Evolutionary conservation across 2,888 invertebrate genomes (phyloP).

Genomic region (Vesta saturnalis): DNA sequence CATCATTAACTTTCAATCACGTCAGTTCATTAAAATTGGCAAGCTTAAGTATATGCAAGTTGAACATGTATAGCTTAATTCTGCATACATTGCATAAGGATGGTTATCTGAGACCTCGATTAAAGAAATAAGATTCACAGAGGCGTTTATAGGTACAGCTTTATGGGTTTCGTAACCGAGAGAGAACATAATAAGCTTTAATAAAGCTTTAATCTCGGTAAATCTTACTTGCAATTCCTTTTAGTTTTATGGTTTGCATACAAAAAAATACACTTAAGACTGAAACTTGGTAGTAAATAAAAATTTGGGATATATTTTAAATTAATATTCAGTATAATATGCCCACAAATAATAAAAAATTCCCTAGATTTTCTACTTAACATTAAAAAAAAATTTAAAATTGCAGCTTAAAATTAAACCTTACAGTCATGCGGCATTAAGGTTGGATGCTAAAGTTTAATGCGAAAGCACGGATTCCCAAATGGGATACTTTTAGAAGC

Average conservation of each 20-base stretch:
- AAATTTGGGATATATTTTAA: background rate
- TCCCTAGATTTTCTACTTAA: background rate
- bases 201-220: background rate
- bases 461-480: slow-evolving; percentile 34
- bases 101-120: too few species aligned
- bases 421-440: slow-evolving; percentile 27
- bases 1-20: too few species aligned
- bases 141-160: too few species aligned
- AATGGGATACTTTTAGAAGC: slow-evolving; percentile 33
- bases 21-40: too few species aligned
- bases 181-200: background rate
- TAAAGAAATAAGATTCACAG: too few species aligned
- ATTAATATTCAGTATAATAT: background rate
- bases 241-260: background rate
- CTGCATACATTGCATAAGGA: too few species aligned
- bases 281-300: background rate
- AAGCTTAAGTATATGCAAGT: too few species aligned
- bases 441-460: slow-evolving; percentile 27
- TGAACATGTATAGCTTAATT: too few species aligned
- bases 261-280: background rate
- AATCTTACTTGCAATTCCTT: background rate
- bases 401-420: slow-evolving; percentile 26
- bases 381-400: background rate
- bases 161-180: too few species aligned
- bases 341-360: slow-evolving; percentile 2